These are phyloP conservation scores for Liopterus haemorrhoidalis DNA, from an alignment of 2,888 invertebrate species.

Conservation along the genomic window DNA sequence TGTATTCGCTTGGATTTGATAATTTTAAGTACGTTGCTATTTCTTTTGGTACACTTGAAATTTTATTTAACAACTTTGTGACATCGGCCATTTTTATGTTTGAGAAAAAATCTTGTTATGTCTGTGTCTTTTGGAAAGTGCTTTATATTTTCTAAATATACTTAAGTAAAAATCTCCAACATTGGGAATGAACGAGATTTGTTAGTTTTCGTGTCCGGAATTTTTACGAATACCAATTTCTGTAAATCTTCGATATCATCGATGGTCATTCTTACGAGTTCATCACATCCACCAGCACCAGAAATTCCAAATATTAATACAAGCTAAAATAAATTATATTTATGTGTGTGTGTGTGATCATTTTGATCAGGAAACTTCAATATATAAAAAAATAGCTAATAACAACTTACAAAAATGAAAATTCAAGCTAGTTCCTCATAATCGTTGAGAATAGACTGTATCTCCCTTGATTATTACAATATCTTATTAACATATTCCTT, in stretches of 20 bases:
- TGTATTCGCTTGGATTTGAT: conserved; percentile 19
- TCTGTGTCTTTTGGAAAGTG: conserved; percentile 8
- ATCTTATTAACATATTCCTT: too few species aligned
- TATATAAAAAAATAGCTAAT: too few species aligned
- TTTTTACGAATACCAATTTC: conserved; percentile 2
- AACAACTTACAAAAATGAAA: too few species aligned
- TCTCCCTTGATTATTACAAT: too few species aligned
- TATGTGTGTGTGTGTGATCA: too few species aligned
- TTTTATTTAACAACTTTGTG: conserved; percentile 13
- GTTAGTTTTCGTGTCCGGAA: conserved; percentile 11
- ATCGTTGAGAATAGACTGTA: too few species aligned
- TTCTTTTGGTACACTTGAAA: conserved; percentile 16
- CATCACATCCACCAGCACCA: conserved; percentile 13
- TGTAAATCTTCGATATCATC: conserved; percentile 13
- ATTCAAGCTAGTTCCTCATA: too few species aligned
- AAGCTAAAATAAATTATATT: conserved; percentile 4
- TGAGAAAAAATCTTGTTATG: conserved; percentile 17
- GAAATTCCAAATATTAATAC: conserved; percentile 3
- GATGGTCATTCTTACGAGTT: conserved; percentile 11
- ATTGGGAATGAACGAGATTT: conserved; percentile 13
- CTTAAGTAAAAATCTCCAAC: conserved; percentile 11
- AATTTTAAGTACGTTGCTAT: conserved; percentile 20
- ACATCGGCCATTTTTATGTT: conserved; percentile 19
- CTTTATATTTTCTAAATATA: conserved; percentile 21
- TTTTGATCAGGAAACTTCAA: too few species aligned